Evolutionary conservation across 2,888 invertebrate genomes (phyloP).

Genomic region (Drosophila engyochracea): DNA sequence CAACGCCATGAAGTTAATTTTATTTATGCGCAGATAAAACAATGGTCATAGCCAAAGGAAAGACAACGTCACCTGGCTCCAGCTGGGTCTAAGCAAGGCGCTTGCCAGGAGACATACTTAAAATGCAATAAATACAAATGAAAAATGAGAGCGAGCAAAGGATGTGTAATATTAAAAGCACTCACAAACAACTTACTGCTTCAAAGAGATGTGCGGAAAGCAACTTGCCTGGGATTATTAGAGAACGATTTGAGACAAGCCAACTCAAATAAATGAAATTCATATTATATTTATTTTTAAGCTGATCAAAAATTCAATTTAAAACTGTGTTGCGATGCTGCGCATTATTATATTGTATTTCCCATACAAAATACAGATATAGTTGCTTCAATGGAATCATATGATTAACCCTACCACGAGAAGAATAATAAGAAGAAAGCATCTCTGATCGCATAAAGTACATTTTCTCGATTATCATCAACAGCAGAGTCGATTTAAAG

Average conservation of each 20-base stretch:
- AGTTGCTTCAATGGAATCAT: neutral
- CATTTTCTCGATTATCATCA: neutral
- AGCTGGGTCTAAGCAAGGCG: neutral
- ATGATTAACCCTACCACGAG: neutral
- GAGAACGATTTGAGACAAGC: neutral
- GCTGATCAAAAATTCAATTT: neutral
- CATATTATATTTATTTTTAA: neutral
- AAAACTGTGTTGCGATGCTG: neutral
- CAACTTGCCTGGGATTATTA: neutral
- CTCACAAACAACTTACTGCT: slow-evolving; percentile 9
- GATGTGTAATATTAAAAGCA: slow-evolving; percentile 24
- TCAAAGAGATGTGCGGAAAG: neutral
- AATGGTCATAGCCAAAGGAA: slow-evolving; percentile 43
- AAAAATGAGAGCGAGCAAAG: slow-evolving; percentile 23
- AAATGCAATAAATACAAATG: slow-evolving; percentile 63
- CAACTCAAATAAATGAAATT: neutral
- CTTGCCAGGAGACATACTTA: slow-evolving; percentile 52
- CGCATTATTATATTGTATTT: no score
- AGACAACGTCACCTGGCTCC: slow-evolving; percentile 41
- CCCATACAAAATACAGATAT: neutral
- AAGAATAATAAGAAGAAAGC: neutral
- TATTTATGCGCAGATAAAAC: slow-evolving; percentile 80
- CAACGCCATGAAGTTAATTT: slow-evolving; percentile 77
- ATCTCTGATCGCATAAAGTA: neutral
- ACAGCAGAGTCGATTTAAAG: neutral